phyloP scores from a whole-genome alignment of 2,113 vertebrate species.

The Nothobranchius furzeri region DNA sequence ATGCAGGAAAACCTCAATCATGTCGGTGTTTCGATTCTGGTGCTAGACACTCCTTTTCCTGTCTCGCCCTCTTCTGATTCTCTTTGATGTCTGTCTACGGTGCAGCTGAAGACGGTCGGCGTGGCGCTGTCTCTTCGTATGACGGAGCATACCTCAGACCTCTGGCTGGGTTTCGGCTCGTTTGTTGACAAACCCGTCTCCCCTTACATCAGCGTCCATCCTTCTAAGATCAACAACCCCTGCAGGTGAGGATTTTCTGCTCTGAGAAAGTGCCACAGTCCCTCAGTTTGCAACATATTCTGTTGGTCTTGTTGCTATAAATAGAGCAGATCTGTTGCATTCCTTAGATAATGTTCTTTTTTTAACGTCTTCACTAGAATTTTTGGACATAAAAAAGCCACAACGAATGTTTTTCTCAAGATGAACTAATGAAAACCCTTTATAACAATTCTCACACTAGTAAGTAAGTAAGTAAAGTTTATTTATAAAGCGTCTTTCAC shows the following conservation, averaged over 20 bases:
- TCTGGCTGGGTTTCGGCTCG: slow-evolving; percentile 94
- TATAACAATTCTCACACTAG: too few species aligned
- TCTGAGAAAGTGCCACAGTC: neutral
- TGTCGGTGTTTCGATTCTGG: slow-evolving; percentile 43
- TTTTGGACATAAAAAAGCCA: neutral
- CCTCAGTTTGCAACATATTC: neutral
- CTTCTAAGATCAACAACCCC: slow-evolving; percentile 92
- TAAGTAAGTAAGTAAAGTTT: too few species aligned
- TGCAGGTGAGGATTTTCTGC: slow-evolving; percentile 83
- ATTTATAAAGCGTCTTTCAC: too few species aligned
- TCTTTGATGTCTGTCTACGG: slow-evolving; percentile 49
- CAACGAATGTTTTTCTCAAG: neutral
- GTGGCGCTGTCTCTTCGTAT: slow-evolving; percentile 91
- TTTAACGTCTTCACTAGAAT: neutral
- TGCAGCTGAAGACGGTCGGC: slow-evolving; percentile 90
- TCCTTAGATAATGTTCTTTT: neutral
- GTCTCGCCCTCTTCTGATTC: neutral
- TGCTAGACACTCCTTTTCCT: neutral
- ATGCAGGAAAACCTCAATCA: slow-evolving; percentile 95
- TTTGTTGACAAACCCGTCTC: slow-evolving; percentile 98
- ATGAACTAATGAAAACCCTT: too few species aligned
- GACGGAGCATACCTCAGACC: slow-evolving; percentile 88
- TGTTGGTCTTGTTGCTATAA: neutral
- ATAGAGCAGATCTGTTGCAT: neutral
- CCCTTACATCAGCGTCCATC: slow-evolving; percentile 94